These are phyloP conservation scores for Danio albolineatus DNA, from an alignment of 2,797 vertebrate species.

Conservation along the genomic window DNA sequence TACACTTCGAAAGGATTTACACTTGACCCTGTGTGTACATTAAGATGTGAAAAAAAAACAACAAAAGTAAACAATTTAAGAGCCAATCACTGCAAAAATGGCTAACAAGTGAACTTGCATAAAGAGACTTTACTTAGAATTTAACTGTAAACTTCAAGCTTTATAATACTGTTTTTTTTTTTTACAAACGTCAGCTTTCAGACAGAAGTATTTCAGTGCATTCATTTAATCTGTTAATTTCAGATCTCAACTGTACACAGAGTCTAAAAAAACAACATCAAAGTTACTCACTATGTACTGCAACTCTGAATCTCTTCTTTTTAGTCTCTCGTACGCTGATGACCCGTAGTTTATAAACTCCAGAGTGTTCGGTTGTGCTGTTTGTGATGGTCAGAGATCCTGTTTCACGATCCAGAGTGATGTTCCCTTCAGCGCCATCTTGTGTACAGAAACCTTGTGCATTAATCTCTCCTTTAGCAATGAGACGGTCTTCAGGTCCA, in stretches of 20 bases:
- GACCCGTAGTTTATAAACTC: constrained; percentile 7
- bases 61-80: no score
- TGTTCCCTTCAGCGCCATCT: not conserved
- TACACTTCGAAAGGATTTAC: no score
- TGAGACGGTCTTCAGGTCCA: not conserved
- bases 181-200: no score
- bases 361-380: not conserved
- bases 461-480: not conserved
- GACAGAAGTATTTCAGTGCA: not conserved
- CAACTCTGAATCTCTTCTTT: not conserved
- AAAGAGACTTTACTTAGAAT: no score
- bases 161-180: not conserved
- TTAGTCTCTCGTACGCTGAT: not conserved
- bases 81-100: no score
- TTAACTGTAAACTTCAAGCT: no score
- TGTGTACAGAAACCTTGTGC: not conserved
- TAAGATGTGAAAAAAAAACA: no score
- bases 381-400: constrained; percentile 14
- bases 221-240: no score
- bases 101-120: no score
- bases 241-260: no score
- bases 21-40: no score
- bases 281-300: not conserved
- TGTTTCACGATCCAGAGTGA: not conserved
- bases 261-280: no score